Evolutionary conservation across 2,797 vertebrate species (phyloP).

Genomic region (Potorous gilbertii): DNA sequence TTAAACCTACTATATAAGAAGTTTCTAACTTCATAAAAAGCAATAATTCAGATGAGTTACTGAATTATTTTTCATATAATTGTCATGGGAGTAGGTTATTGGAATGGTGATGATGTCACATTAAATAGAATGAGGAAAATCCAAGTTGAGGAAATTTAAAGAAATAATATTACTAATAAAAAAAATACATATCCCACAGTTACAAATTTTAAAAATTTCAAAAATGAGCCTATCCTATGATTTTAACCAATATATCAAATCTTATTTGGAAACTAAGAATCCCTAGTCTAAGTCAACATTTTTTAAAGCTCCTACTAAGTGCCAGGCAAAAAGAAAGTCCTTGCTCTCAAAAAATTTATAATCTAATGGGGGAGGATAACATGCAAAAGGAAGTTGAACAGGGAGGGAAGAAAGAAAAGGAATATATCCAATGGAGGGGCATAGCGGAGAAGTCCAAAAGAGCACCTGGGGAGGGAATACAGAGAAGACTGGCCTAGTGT

Average conservation of each 20-base stretch:
- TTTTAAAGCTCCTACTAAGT: background rate
- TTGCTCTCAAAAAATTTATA: background rate
- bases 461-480: background rate
- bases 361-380: background rate
- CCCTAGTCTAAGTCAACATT: background rate
- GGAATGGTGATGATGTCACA: background rate
- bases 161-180: background rate
- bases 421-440: background rate
- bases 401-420: background rate
- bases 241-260: background rate
- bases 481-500: background rate
- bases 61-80: background rate
- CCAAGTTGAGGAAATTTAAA: background rate
- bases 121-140: background rate
- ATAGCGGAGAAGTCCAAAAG: background rate
- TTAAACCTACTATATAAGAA: conserved; percentile 10
- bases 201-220: background rate
- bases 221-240: background rate
- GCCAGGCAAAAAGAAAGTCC: background rate
- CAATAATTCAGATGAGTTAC: background rate
- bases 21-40: background rate
- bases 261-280: background rate
- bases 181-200: background rate
- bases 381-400: background rate
- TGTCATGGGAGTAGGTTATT: background rate